phyloP scores from a whole-genome alignment of 1,140 invertebrate genomes.

The Ceratina australensis region DNA sequence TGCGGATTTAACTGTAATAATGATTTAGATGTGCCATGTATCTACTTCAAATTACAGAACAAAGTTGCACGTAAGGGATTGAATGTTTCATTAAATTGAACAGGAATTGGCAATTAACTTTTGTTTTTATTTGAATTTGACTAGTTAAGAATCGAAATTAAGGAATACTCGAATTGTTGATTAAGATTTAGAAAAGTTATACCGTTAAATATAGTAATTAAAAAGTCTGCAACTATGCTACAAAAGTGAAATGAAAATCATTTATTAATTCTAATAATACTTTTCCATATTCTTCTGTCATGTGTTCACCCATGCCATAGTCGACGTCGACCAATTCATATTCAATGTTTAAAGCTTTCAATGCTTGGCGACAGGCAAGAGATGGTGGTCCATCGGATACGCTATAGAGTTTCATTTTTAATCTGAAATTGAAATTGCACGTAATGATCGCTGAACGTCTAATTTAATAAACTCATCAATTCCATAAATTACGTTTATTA shows the following conservation, averaged over 20 bases:
- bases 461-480: no score
- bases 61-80: not conserved
- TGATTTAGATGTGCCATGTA: not conserved
- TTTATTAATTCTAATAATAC: conserved; percentile 72
- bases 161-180: no score
- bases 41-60: not conserved
- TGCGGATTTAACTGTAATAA: conserved; percentile 86
- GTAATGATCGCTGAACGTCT: no score
- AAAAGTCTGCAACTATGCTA: no score
- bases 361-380: conserved; percentile 84
- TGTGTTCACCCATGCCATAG: conserved; percentile 85
- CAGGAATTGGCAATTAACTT: no score
- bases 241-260: no score
- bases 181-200: no score
- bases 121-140: no score
- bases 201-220: no score
- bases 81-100: no score
- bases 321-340: conserved; percentile 85
- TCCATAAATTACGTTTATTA: no score
- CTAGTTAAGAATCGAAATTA: no score
- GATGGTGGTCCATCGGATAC: conserved; percentile 88
- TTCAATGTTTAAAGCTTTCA: conserved; percentile 83
- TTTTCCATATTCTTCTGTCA: conserved; percentile 85
- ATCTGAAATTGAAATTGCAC: not conserved
- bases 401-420: conserved; percentile 83